phyloP scores from a whole-genome alignment of 2,888 invertebrate species.

The Pollenia angustigena region DNA sequence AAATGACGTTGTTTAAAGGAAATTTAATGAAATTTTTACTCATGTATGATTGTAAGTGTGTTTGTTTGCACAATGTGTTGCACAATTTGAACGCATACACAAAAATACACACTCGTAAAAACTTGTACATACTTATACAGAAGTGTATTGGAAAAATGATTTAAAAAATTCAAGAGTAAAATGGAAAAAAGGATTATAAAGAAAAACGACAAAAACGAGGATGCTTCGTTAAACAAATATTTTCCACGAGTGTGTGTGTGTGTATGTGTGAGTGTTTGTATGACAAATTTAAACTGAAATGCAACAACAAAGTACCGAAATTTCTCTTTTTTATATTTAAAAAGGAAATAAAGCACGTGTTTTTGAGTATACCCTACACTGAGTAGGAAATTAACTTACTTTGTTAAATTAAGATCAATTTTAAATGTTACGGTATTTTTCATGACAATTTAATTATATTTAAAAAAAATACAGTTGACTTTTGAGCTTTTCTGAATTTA shows the following conservation, averaged over 20 bases:
- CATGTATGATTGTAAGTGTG: not conserved
- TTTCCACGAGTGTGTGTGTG: slow-evolving; percentile 41
- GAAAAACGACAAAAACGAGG: slow-evolving; percentile 61
- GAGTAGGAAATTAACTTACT: not conserved
- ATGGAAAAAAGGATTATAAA: slow-evolving; percentile 48
- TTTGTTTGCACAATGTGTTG: slow-evolving; percentile 29
- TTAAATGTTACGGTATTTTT: not conserved
- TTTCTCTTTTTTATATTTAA: slow-evolving; percentile 27
- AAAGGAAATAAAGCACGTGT: slow-evolving; percentile 66
- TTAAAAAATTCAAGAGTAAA: slow-evolving; percentile 56
- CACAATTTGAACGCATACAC: slow-evolving; percentile 2
- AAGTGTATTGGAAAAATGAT: slow-evolving; percentile 19
- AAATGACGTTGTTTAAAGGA: slow-evolving; percentile 69
- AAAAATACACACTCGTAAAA: not conserved
- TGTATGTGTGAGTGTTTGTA: slow-evolving; percentile 13
- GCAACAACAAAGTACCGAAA: slow-evolving; percentile 39
- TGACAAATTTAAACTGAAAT: slow-evolving; percentile 43
- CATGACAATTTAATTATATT: no score
- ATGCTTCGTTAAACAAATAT: slow-evolving; percentile 71
- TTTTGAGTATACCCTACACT: slow-evolving; percentile 38
- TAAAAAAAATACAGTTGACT: no score
- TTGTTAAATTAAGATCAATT: slow-evolving; percentile 1
- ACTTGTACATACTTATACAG: not conserved
- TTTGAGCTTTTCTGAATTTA: no score
- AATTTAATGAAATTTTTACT: slow-evolving; percentile 64